Conservation (phyloP, 2,113 vertebrate species). For the human region DNA sequence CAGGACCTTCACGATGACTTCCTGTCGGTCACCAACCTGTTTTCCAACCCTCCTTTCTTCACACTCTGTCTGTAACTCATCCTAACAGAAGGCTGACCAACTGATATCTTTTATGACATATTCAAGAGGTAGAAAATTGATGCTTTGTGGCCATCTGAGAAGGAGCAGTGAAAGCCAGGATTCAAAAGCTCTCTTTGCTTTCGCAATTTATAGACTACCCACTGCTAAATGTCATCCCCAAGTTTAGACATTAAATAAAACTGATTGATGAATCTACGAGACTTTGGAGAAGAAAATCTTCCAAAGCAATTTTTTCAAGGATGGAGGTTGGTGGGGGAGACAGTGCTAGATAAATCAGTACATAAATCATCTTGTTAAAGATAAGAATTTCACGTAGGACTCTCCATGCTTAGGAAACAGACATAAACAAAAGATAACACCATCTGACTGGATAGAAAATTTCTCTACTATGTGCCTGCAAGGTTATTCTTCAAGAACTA, state of each 20-base stretch:
- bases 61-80: background rate
- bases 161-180: background rate
- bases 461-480: background rate
- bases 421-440: background rate
- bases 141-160: background rate
- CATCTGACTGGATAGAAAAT: background rate
- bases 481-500: background rate
- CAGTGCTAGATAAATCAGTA: background rate
- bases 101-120: background rate
- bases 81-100: background rate
- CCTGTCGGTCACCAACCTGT: background rate
- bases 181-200: background rate
- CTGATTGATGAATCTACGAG: background rate
- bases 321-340: background rate
- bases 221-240: background rate
- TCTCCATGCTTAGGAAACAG: background rate
- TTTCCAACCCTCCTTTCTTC: background rate
- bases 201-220: background rate
- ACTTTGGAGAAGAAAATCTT: background rate
- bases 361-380: conserved; percentile 4
- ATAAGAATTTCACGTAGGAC: background rate
- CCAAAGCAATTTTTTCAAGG: background rate
- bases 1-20: background rate
- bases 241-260: conserved; percentile 23
- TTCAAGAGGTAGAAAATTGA: background rate